Conservation (phyloP, 2,113 vertebrate genomes). For the Myotis lucifugus region DNA sequence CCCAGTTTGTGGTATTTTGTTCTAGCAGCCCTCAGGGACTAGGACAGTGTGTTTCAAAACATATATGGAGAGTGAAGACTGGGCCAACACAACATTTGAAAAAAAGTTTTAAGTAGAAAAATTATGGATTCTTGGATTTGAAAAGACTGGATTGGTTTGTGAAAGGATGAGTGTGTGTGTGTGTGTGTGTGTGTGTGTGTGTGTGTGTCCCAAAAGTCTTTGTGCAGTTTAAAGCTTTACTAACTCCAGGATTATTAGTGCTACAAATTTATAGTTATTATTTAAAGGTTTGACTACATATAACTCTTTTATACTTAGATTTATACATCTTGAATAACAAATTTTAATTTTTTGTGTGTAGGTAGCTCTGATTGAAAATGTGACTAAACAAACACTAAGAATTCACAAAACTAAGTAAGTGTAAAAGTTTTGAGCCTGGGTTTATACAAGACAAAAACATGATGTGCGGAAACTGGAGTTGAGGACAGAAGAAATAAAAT, state of each 20-base stretch:
- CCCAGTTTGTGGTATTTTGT: neutral
- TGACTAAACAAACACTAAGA: neutral
- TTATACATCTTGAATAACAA: neutral
- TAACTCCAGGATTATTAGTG: neutral
- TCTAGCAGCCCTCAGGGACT: neutral
- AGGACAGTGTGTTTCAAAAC: neutral
- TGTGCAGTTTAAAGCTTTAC: neutral
- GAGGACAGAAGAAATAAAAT: neutral
- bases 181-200: neutral
- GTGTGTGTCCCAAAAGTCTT: neutral
- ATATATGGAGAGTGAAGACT: neutral
- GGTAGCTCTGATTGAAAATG: neutral
- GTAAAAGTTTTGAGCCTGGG: neutral
- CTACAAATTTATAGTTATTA: neutral
- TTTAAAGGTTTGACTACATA: neutral
- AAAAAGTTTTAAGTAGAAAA: neutral
- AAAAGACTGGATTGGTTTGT: neutral
- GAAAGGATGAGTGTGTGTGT: neutral
- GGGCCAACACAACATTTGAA: neutral
- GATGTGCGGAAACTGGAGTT: neutral
- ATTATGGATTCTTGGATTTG: neutral
- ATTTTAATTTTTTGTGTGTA: neutral
- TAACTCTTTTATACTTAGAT: neutral
- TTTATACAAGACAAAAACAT: neutral
- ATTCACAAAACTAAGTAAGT: constrained; percentile 6